Evolutionary conservation across 2,888 invertebrate genomes (phyloP), one percentile per base, ranked within the genome.

Genomic region (Drosophila melanocephala): DNA sequence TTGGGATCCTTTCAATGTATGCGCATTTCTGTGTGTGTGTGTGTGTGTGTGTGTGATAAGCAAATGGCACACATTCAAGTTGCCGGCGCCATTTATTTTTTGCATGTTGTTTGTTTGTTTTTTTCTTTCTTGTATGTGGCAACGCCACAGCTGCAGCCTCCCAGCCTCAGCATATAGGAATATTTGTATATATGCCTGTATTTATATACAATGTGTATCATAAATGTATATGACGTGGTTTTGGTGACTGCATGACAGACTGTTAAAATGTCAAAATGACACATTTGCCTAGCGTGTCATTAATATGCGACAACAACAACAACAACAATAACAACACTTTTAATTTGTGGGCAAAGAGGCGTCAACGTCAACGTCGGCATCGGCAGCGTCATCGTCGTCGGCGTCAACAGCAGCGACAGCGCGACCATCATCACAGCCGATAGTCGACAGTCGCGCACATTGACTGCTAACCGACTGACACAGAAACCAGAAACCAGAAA

Each of bases 191-290:
- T 16, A 44, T 39, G 37, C 35, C 28, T 66, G 14, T 81, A 58
- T 74, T 47, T 62, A 57, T 76, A 39, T 28, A 55, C 6, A n/a
- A 39, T 57, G 30, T 39, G 9, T 30, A 57, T 57, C 28, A 39
- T 39, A 39, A 9, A 69, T 72, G 75, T 80, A 80, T 81, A 84
- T 89, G 77, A 74, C 78, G 86, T 80, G 89, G 80, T 86, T 84
- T 79, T 77, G 81, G 78, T 81, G 81, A 76, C 80, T 88, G 83
- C 76, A 86, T 86, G 90, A 88, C 89, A 86, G 90, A 87, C 87
- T 88, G 90, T 88, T 90, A 88, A 88, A 90, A 88, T 86, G 90
- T 90, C 87, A 88, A 88, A 87, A 84, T 90, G 90, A 88, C 90
- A 88, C 89, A 88, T 88, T 88, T 90, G 90, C 87, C 90, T 88